phyloP scores from a whole-genome alignment of 2,888 invertebrate genomes.

The Marronus borbonicus region DNA sequence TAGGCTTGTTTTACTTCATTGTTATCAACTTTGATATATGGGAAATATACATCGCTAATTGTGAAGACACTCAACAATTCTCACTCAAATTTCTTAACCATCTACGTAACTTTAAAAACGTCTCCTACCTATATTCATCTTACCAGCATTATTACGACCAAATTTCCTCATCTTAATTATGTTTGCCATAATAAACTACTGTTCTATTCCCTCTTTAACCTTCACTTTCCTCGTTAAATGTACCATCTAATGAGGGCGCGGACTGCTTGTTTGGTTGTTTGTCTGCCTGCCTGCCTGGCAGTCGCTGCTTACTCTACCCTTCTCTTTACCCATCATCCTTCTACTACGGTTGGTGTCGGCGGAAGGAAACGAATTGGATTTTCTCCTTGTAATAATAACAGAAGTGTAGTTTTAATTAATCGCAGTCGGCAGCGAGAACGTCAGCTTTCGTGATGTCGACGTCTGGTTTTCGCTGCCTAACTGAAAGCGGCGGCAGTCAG shows the following conservation, averaged over 20 bases:
- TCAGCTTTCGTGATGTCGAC: conserved; percentile 19
- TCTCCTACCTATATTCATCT: neutral
- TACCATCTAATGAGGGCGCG: conserved; percentile 33
- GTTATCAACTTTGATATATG: too few species aligned
- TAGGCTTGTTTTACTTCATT: too few species aligned
- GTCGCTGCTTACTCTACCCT: neutral
- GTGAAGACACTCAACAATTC: too few species aligned
- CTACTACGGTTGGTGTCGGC: neutral
- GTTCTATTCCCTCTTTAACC: conserved; percentile 31
- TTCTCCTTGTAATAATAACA: conserved; percentile 40
- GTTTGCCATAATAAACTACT: conserved; percentile 32
- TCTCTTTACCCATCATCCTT: conserved; percentile 1
- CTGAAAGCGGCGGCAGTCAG: neutral
- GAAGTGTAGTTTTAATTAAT: conserved; percentile 45
- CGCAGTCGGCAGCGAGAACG: conserved; percentile 14
- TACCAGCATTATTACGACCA: neutral
- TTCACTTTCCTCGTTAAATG: conserved; percentile 31
- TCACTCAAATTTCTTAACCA: neutral
- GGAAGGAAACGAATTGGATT: conserved; percentile 26
- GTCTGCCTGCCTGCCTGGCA: conserved; percentile 11
- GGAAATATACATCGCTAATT: too few species aligned
- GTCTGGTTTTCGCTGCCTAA: conserved; percentile 2
- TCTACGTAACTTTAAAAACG: neutral
- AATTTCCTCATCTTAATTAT: conserved; percentile 21
- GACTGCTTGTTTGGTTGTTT: conserved; percentile 29